phyloP scores from a whole-genome alignment of 2,797 vertebrate species.

The Zenarchopterus dispar region DNA sequence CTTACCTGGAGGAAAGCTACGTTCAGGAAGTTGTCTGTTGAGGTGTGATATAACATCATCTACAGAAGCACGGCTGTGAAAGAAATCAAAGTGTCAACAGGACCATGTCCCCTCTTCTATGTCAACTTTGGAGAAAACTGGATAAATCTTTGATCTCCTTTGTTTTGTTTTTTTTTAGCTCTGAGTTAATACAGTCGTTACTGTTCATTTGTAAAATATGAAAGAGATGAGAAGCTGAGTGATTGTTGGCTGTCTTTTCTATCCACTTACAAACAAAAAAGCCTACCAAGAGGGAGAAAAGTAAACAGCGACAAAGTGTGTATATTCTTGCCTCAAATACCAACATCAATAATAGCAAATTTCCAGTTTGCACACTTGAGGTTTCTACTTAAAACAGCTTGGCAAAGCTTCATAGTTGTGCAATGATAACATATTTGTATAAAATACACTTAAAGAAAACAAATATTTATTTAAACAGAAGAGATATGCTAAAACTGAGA shows the following conservation, averaged over 20 bases:
- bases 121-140: not conserved
- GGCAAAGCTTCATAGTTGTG: not conserved
- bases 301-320: not conserved
- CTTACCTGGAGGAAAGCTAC: conserved; percentile 7
- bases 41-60: not conserved
- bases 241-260: not conserved
- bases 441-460: not conserved
- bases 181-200: conserved; percentile 2
- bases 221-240: conserved; percentile 1
- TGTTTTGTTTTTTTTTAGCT: not conserved
- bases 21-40: conserved; percentile 19
- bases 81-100: not conserved
- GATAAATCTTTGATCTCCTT: not conserved
- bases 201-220: conserved; percentile 6
- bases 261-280: not conserved
- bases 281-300: not conserved
- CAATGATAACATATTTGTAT: not conserved
- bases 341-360: not conserved
- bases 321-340: not conserved
- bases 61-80: conserved; percentile 6
- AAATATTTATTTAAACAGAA: not conserved
- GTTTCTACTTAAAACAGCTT: not conserved
- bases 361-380: not conserved
- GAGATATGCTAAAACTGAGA: no score
- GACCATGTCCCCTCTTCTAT: not conserved